phyloP scores from a whole-genome alignment of 2,888 invertebrate species.

The Copidosoma aretas region DNA sequence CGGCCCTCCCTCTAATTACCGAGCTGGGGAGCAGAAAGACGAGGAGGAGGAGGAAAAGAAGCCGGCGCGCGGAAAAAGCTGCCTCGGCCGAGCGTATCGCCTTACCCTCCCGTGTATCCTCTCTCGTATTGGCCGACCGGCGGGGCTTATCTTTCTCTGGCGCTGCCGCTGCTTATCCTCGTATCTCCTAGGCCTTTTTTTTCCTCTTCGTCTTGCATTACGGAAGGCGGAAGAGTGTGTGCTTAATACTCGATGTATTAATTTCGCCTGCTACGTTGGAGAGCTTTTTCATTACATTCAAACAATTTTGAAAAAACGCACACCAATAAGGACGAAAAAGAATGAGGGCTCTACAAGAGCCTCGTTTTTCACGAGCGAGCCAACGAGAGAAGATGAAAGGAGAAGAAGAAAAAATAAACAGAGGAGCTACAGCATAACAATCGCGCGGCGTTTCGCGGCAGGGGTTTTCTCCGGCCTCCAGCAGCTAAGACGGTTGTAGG shows the following conservation, averaged over 20 bases:
- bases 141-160: conserved; percentile 12
- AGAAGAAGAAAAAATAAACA: conserved; percentile 18
- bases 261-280: too few relatives aligned
- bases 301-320: too few relatives aligned
- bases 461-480: conserved; percentile 96
- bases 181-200: background rate
- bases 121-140: conserved; percentile 11
- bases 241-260: too few relatives aligned
- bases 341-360: too few relatives aligned
- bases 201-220: background rate
- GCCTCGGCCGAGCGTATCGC: background rate
- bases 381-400: conserved; percentile 6
- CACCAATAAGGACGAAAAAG: too few relatives aligned
- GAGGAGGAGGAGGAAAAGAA: background rate
- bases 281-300: too few relatives aligned
- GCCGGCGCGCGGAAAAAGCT: background rate
- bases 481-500: conserved; percentile 82
- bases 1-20: conserved; percentile 30
- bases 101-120: conserved; percentile 1
- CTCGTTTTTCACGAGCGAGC: too few relatives aligned
- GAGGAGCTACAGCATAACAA: conserved; percentile 27
- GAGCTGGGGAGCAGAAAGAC: background rate
- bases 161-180: background rate
- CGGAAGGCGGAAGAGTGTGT: background rate
- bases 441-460: conserved; percentile 64